Conservation (phyloP, 2,797 vertebrate species). For the Sebastolobus alascanus region DNA sequence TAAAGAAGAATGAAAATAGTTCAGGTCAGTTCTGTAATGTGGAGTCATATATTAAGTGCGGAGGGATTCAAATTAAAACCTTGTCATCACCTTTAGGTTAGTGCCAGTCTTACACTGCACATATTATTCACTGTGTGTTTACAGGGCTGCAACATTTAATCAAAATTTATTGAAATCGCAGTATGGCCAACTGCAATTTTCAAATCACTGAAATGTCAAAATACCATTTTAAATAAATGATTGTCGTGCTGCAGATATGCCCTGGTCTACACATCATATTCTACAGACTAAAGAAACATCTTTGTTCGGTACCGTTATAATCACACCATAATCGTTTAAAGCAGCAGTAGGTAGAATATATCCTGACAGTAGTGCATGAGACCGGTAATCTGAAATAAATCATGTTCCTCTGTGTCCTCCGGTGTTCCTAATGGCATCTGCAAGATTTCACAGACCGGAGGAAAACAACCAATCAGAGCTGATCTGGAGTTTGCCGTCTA, state of each 20-base stretch:
- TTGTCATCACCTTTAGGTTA: background rate
- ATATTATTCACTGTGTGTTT: background rate
- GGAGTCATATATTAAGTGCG: background rate
- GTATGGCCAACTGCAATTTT: background rate
- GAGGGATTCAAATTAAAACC: background rate
- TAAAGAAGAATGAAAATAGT: background rate
- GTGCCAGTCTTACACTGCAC: background rate
- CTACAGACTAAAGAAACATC: no score
- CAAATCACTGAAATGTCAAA: no score
- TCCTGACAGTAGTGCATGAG: fast-evolving
- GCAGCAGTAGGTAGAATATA: no score
- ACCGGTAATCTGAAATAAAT: no score
- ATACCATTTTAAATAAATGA: no score
- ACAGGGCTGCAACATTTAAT: fast-evolving
- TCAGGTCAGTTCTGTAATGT: background rate
- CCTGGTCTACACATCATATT: no score
- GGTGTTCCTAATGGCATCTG: fast-evolving
- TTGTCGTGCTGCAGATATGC: no score
- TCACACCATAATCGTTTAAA: no score
- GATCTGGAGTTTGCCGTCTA: no score
- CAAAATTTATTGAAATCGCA: background rate
- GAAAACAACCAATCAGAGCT: no score
- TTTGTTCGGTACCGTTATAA: no score
- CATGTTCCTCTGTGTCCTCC: no score
- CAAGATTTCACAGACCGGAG: fast-evolving